A percentile compares a stretch with the other conserved stretches of the same genome.
Conservation (phyloP, 2,797 vertebrate species). For the Otus scops region DNA sequence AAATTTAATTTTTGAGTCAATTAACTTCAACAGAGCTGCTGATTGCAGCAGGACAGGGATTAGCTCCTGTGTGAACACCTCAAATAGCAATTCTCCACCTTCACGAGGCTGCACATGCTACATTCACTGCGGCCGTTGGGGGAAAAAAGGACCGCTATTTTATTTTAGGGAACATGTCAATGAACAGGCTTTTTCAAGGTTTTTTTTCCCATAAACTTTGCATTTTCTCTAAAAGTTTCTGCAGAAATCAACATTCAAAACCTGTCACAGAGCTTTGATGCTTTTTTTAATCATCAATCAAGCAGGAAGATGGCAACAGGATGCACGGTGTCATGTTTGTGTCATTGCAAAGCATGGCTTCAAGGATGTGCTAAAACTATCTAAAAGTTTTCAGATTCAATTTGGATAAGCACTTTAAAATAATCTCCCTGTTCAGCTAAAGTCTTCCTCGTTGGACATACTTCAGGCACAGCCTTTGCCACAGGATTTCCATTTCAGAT, state of each 20-base stretch:
- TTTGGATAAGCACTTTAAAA: neutral
- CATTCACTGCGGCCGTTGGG: fast-evolving
- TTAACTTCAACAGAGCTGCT: conserved; percentile 34
- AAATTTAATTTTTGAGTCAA: conserved; percentile 52
- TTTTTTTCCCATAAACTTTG: neutral
- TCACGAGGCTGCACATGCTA: neutral
- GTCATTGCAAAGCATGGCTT: neutral
- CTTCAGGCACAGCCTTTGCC: neutral
- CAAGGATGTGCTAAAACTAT: neutral
- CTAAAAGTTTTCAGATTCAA: neutral
- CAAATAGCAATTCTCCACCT: neutral
- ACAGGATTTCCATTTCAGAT: neutral
- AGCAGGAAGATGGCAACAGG: neutral
- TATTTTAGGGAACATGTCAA: neutral
- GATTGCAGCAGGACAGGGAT: conserved; percentile 41
- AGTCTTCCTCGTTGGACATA: neutral
- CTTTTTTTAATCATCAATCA: neutral
- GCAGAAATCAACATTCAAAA: neutral
- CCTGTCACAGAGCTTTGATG: neutral
- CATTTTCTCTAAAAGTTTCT: neutral
- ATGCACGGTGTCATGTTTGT: neutral
- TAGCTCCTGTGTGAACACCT: neutral
- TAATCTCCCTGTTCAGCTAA: neutral
- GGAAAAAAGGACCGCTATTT: fast-evolving
- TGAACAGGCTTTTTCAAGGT: neutral